Evolutionary conservation across 2,888 invertebrate species (phyloP), one percentile per base, ranked within the genome.

Genomic region (Heliothis peltigera): DNA sequence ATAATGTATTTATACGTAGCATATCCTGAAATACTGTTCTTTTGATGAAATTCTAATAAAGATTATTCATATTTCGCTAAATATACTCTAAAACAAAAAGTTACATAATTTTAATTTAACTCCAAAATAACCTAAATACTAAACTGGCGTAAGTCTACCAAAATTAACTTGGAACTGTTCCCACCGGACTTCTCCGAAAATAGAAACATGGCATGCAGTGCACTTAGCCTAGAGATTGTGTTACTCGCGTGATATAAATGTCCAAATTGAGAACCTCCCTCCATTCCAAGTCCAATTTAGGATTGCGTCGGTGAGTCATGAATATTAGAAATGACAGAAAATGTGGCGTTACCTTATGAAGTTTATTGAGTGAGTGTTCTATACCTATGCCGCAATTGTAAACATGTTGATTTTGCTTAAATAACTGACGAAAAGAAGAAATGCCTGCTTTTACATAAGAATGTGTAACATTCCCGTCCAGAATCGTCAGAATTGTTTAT

Each of bases 301-400:
- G 19, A 17, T 19, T 47, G 17, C 64, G 42, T 49, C 53, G n/a
- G 19, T 49, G 56, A 39, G 70, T 57, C 57, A 49, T 64, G 53
- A 53, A 64, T 70, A 70, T 63, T 69, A 57, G 48, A 69, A 32
- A 32, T 22, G 28, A 44, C 53, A 53, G 64, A 6, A 48, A 53
- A 49, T 42, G 47, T 42, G 32, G 32, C 32, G 44, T 18, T 70
- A 32, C 17, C 1, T 19, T 54, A 17, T 19, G 18, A 12, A 57
- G 39, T 32, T 44, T 70, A 25, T 64, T 54, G 17, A 44, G 12
- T n/a, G n/a, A n/a, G n/a, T n/a, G n/a, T n/a, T n/a, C 43, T 12
- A 46, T 53, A 7, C n/a, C n/a, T 12, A 28, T 21, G 18, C 8
- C 18, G 15, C 22, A n/a, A 21, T 17, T 4, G 47, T 57, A 52